Evolutionary conservation across 2,113 vertebrate species (phyloP).

Genomic region (Sphyrna mokarran): DNA sequence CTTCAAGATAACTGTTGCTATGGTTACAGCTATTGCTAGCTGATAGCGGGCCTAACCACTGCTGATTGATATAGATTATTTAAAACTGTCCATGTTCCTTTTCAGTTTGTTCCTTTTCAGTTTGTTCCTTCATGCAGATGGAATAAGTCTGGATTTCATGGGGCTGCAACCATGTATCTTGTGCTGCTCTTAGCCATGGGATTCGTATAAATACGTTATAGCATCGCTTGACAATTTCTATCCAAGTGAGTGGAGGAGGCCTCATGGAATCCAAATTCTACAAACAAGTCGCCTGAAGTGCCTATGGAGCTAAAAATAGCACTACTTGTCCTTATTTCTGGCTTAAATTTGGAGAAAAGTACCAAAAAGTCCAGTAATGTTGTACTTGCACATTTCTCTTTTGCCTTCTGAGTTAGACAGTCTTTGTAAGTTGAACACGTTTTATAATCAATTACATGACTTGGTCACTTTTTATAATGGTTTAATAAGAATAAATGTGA

Average conservation of each 20-base stretch:
- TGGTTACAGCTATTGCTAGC: background rate
- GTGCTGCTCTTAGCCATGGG: background rate
- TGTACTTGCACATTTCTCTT: background rate
- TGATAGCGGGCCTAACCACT: background rate
- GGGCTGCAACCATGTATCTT: background rate
- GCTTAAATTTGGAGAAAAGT: background rate
- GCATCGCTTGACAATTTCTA: background rate
- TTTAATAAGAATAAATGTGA: background rate
- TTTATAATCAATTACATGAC: background rate
- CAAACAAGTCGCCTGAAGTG: background rate
- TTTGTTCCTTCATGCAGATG: slow-evolving; percentile 6
- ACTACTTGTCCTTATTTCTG: background rate
- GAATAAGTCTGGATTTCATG: background rate
- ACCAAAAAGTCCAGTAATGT: background rate
- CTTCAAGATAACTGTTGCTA: background rate
- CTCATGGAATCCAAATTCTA: background rate
- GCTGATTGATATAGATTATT: slow-evolving; percentile 6
- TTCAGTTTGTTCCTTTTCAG: slow-evolving; percentile 11
- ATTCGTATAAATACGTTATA: background rate
- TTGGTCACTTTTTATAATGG: background rate
- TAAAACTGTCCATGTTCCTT: background rate
- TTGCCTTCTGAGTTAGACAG: background rate
- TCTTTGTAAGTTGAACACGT: background rate
- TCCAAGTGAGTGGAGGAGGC: background rate
- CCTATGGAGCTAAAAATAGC: background rate